Evolutionary conservation across 2,888 invertebrate species (phyloP).

Genomic region (Dolomedes plantarius): DNA sequence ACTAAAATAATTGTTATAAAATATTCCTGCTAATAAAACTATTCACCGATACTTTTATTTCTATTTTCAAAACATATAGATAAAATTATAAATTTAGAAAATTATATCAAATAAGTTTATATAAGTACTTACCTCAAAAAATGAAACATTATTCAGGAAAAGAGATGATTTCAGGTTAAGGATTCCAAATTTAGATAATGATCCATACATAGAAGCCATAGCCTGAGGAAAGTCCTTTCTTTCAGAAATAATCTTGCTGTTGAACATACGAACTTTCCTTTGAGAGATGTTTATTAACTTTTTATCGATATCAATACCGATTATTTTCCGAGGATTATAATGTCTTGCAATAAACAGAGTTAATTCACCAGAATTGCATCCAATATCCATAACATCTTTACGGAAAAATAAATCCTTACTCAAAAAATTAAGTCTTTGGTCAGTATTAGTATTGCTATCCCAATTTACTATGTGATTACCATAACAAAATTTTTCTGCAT

Average conservation of each 20-base stretch:
- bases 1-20: too few species aligned
- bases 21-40: too few species aligned
- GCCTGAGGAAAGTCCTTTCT: conserved; percentile 85
- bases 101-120: too few species aligned
- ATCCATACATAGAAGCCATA: conserved; percentile 90
- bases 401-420: conserved; percentile 89
- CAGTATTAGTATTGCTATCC: conserved; percentile 81
- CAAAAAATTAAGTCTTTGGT: conserved; percentile 89
- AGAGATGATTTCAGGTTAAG: conserved; percentile 74
- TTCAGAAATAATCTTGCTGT: conserved; percentile 43
- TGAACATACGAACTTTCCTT: conserved; percentile 81
- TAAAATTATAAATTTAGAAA: too few species aligned
- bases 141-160: conserved; percentile 87
- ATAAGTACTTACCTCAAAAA: conserved; percentile 71
- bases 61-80: too few species aligned
- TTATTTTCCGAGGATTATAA: conserved; percentile 87
- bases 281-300: conserved; percentile 87
- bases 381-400: conserved; percentile 96
- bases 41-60: too few species aligned
- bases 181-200: conserved; percentile 78
- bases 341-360: conserved; percentile 92
- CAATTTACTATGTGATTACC: conserved; percentile 98
- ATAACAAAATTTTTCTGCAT: conserved; percentile 89
- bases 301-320: conserved; percentile 96
- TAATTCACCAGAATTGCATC: conserved; percentile 97